These are phyloP conservation scores for Adelosebastes latens DNA, from an alignment of 2,797 vertebrate genomes.

Conservation along the genomic window DNA sequence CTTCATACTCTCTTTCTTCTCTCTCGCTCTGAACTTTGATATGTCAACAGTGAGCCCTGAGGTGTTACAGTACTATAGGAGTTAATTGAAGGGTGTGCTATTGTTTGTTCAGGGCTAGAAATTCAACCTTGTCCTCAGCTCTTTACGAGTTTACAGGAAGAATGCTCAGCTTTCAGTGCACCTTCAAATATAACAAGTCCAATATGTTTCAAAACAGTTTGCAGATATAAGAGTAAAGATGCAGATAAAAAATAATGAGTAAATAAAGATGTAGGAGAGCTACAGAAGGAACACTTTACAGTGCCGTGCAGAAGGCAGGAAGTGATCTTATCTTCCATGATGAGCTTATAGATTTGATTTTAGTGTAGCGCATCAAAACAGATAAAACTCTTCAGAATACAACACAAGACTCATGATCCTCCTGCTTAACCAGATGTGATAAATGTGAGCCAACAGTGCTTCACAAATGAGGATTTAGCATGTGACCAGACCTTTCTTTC, in stretches of 20 bases:
- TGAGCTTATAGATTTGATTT: not conserved
- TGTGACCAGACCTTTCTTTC: fast-evolving
- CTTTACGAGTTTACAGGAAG: not conserved
- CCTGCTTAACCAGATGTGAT: not conserved
- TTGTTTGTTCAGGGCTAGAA: not conserved
- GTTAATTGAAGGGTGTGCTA: slow-evolving; percentile 28
- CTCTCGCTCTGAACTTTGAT: slow-evolving; percentile 48
- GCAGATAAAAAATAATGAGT: not conserved
- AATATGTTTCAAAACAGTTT: not conserved
- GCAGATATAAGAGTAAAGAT: not conserved
- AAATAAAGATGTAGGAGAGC: not conserved
- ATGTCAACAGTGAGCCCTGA: slow-evolving; percentile 7
- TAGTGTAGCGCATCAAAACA: not conserved
- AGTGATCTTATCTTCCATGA: not conserved
- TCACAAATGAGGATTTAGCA: not conserved
- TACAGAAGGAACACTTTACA: not conserved
- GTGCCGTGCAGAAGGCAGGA: not conserved
- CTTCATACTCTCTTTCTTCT: not conserved
- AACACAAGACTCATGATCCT: not conserved
- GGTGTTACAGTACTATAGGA: not conserved
- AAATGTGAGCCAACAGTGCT: not conserved
- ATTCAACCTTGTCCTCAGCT: not conserved
- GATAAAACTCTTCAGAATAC: not conserved
- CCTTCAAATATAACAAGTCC: not conserved
- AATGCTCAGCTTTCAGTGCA: not conserved